Evolutionary conservation across 2,797 vertebrate species (phyloP).

Genomic region (Neolamprologus multifasciatus): DNA sequence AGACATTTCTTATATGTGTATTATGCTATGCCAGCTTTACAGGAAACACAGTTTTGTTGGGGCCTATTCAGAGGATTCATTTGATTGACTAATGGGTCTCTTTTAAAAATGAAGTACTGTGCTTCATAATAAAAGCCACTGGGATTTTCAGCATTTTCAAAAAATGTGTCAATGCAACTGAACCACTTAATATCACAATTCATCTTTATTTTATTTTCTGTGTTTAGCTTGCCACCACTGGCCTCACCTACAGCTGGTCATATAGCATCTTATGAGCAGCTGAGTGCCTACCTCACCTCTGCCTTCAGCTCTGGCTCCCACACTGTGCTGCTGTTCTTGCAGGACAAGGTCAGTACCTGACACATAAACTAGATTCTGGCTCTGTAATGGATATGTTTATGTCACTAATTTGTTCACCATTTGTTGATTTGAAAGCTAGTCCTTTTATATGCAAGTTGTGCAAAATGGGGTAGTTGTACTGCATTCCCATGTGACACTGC

Average conservation of each 20-base stretch:
- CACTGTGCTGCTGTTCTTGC: constrained; percentile 84
- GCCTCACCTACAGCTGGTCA: constrained; percentile 75
- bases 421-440: neutral
- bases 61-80: neutral
- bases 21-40: neutral
- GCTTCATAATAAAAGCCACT: accelerated
- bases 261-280: constrained; percentile 72
- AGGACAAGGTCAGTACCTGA: constrained; percentile 78
- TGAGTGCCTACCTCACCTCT: constrained; percentile 72
- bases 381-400: neutral
- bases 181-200: neutral
- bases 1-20: neutral
- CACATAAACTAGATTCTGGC: neutral
- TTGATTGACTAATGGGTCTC: neutral
- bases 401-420: neutral
- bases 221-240: constrained; percentile 61
- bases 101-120: neutral
- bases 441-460: neutral
- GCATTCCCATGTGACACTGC: constrained; percentile 13
- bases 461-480: neutral
- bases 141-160: neutral
- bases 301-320: constrained; percentile 71
- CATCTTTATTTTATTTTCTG: neutral
- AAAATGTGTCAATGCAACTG: neutral
- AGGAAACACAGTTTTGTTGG: neutral